These are phyloP conservation scores for Actinia equina DNA, from an alignment of 64 coral and sea anemone species.

Conservation along the genomic window DNA sequence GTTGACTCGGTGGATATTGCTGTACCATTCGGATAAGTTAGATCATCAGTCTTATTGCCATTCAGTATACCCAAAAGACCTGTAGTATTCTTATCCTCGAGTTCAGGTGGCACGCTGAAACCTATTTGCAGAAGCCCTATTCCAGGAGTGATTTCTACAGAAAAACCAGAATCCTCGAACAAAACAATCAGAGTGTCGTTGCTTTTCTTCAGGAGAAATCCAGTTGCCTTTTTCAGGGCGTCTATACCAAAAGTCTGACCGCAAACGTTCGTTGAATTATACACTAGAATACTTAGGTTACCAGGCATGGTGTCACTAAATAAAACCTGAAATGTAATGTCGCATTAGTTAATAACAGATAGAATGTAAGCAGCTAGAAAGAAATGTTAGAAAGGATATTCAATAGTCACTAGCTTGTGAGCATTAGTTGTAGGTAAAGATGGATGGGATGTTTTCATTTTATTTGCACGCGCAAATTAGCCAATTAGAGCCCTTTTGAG, in stretches of 20 bases:
- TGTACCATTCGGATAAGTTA: conserved; percentile 66
- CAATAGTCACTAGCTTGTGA: too few relatives aligned
- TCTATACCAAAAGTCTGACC: neutral
- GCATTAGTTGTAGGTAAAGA: too few relatives aligned
- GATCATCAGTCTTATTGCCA: conserved; percentile 60
- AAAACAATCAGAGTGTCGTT: conserved; percentile 50
- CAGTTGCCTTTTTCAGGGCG: neutral
- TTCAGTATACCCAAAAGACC: conserved; percentile 80
- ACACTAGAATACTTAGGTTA: conserved; percentile 35
- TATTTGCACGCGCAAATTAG: too few relatives aligned
- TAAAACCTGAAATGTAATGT: neutral
- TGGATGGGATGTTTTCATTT: too few relatives aligned
- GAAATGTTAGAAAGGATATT: too few relatives aligned
- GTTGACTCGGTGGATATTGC: conserved; percentile 11
- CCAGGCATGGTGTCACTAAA: conserved; percentile 14
- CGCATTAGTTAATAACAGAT: too few relatives aligned
- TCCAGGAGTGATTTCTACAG: conserved; percentile 61
- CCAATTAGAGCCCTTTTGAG: too few relatives aligned
- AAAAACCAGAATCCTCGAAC: conserved; percentile 39
- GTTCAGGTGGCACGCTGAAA: conserved; percentile 34
- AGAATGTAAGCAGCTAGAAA: too few relatives aligned
- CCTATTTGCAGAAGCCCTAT: conserved; percentile 58
- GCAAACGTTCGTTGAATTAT: conserved; percentile 14
- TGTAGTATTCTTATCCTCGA: conserved; percentile 57
- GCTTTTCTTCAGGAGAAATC: conserved; percentile 37